Evolutionary conservation across 2,797 vertebrate genomes (phyloP).

Genomic region (Craterocephalus amniculus): DNA sequence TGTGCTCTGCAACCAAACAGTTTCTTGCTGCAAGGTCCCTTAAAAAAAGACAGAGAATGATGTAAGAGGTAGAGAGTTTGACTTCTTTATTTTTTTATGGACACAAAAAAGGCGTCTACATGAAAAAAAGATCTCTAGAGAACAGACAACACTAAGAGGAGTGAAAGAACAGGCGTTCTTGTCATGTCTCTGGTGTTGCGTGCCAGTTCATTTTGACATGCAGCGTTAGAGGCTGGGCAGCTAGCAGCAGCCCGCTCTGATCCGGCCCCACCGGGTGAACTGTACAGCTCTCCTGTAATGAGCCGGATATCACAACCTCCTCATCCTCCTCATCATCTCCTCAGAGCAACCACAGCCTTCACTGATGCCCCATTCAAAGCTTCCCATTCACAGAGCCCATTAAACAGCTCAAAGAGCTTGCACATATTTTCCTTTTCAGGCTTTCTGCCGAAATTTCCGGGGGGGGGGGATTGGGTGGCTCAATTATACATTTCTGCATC

Average conservation of each 20-base stretch:
- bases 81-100: not conserved
- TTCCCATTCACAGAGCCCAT: not conserved
- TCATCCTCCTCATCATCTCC: constrained; percentile 17
- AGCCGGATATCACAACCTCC: constrained; percentile 42
- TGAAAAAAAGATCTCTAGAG: not conserved
- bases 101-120: constrained; percentile 18
- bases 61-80: not conserved
- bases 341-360: constrained; percentile 19
- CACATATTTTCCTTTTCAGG: not conserved
- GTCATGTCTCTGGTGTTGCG: constrained; percentile 42
- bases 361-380: constrained; percentile 16
- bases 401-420: constrained; percentile 7
- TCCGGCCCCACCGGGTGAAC: constrained; percentile 50
- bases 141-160: constrained; percentile 2
- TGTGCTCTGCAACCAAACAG: constrained; percentile 92
- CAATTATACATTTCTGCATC: not conserved
- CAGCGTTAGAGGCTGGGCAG: constrained; percentile 38
- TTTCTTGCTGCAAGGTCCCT: constrained; percentile 97
- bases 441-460: not conserved
- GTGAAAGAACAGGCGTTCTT: constrained; percentile 12
- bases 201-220: constrained; percentile 45
- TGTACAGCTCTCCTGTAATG: constrained; percentile 33
- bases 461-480: not conserved
- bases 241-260: constrained; percentile 45
- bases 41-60: constrained; percentile 13